phyloP scores from a whole-genome alignment of 1,140 invertebrate species.

The Formica exsecta region DNA sequence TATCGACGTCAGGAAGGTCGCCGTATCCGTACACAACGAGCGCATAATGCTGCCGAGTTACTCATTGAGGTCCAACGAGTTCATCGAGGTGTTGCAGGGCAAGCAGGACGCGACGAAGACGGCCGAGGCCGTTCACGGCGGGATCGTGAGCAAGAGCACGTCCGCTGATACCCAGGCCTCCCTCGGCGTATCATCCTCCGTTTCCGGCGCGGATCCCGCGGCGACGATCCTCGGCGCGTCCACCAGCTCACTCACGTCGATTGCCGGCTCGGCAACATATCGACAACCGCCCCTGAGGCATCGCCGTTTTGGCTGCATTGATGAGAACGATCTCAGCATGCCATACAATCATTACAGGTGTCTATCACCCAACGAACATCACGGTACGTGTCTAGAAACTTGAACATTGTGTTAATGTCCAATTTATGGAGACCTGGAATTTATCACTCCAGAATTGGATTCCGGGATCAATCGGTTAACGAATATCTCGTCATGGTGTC shows the following conservation, averaged over 20 bases:
- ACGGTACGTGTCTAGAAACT: constrained; percentile 72
- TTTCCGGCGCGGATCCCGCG: constrained; percentile 83
- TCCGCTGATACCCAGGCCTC: constrained; percentile 73
- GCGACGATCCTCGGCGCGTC: constrained; percentile 87
- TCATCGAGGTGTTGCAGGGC: neutral
- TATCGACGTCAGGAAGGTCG: constrained; percentile 68
- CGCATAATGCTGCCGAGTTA: constrained; percentile 70
- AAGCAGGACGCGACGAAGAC: constrained; percentile 29
- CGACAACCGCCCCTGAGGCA: constrained; percentile 70
- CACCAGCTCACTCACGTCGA: constrained; percentile 84
- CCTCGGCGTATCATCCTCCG: constrained; percentile 86
- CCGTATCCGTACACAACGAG: constrained; percentile 83
- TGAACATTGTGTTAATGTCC: neutral
- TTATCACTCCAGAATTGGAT: neutral
- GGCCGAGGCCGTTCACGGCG: constrained; percentile 62
- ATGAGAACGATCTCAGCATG: constrained; percentile 90
- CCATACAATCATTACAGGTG: constrained; percentile 91
- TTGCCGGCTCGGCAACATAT: constrained; percentile 79
- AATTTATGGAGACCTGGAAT: neutral
- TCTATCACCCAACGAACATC: constrained; percentile 89
- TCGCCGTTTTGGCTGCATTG: constrained; percentile 83
- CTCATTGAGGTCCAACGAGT: constrained; percentile 71
- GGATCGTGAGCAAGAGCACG: constrained; percentile 80
- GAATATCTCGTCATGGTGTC: neutral
- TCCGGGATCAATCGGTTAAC: neutral